Evolutionary conservation across 1,140 invertebrate species (phyloP).

Genomic region (Fopius arisanus): DNA sequence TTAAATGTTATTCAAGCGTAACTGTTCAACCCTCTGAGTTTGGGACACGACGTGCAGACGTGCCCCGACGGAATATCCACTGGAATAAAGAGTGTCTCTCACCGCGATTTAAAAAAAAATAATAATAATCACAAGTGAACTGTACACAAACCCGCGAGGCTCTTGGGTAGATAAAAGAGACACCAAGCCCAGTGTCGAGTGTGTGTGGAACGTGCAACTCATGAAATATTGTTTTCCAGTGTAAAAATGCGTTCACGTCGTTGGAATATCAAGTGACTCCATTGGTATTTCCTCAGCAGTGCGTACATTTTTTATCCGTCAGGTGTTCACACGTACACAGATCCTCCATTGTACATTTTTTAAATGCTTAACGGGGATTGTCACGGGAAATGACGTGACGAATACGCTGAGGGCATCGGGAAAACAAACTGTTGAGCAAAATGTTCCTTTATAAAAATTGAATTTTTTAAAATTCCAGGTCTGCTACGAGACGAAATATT

Average conservation of each 20-base stretch:
- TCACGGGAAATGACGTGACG: neutral
- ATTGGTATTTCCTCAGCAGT: conserved; percentile 13
- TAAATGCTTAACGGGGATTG: neutral
- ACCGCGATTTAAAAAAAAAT: neutral
- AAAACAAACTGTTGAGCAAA: conserved; percentile 7
- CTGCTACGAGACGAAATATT: too few relatives aligned
- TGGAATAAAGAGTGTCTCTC: neutral
- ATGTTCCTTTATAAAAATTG: too few relatives aligned
- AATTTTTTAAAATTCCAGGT: too few relatives aligned
- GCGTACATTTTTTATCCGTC: conserved; percentile 8
- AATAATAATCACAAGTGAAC: neutral
- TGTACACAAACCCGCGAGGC: neutral
- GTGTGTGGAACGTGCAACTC: conserved; percentile 1
- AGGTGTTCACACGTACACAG: neutral
- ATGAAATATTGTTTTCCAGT: conserved; percentile 17
- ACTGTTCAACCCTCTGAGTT: neutral
- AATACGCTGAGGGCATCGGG: neutral
- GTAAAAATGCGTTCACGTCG: conserved; percentile 16
- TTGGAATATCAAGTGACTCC: conserved; percentile 5
- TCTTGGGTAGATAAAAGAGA: neutral
- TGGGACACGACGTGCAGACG: neutral
- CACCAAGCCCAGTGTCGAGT: neutral
- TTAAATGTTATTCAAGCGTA: neutral
- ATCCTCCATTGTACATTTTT: neutral
- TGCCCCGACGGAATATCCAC: neutral